A percentile compares a stretch with the other conserved stretches of the same genome.
Conservation (phyloP, 2,888 invertebrate genomes). For the Melanostoma mellinum region DNA sequence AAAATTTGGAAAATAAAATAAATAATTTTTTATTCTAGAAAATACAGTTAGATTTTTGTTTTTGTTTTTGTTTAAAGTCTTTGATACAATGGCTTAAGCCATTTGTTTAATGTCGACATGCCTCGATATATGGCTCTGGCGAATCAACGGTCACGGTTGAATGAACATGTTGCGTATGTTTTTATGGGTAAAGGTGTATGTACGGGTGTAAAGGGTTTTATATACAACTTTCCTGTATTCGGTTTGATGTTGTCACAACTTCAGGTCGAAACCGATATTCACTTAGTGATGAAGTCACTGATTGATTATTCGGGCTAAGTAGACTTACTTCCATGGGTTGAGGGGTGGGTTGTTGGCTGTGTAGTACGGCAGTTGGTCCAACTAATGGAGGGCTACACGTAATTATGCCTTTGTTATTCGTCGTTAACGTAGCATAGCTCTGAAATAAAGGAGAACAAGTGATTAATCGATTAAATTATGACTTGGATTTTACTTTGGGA, state of each 20-base stretch:
- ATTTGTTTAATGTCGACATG: constrained; percentile 41
- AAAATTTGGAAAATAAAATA: constrained; percentile 59
- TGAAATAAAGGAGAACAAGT: constrained; percentile 82
- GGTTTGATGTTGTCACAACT: constrained; percentile 93
- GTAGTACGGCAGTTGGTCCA: constrained; percentile 53
- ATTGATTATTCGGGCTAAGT: constrained; percentile 82
- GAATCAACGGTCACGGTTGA: constrained; percentile 29
- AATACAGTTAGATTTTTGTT: constrained; percentile 46
- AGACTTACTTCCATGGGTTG: constrained; percentile 82
- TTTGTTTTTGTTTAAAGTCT: constrained; percentile 61
- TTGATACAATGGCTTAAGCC: constrained; percentile 69
- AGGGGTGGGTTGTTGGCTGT: constrained; percentile 80
- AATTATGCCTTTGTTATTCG: constrained; percentile 86
- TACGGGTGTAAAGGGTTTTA: constrained; percentile 82
- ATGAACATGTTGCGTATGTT: constrained; percentile 22
- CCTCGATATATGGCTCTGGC: constrained; percentile 61
- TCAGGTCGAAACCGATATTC: constrained; percentile 92
- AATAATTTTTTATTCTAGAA: constrained; percentile 68
- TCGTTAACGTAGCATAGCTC: constrained; percentile 91
- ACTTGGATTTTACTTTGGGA: no score
- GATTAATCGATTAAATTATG: neutral
- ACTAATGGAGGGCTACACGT: constrained; percentile 81
- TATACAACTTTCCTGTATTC: constrained; percentile 96
- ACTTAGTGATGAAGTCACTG: constrained; percentile 89
- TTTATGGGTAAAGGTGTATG: neutral